Percentiles rank a stretch among this genome's conserved stretches.
Evolutionary conservation across 2,797 vertebrate genomes (phyloP).

Genomic region (Sphenodon punctatus): DNA sequence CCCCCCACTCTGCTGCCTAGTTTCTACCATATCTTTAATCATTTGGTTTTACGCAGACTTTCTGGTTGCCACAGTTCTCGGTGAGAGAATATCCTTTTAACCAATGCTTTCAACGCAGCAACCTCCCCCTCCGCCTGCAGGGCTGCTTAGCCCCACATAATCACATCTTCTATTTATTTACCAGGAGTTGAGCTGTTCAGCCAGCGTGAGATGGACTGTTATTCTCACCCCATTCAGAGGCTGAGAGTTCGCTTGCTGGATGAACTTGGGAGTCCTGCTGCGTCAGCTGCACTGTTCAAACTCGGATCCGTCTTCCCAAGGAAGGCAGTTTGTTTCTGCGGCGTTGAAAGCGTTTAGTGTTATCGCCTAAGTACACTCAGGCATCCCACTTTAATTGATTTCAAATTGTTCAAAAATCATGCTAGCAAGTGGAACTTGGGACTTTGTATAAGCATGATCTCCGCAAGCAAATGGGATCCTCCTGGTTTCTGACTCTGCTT

Average conservation of each 20-base stretch:
- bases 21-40: no score
- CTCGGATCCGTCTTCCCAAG: not conserved
- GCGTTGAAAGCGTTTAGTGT: not conserved
- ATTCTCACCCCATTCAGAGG: not conserved
- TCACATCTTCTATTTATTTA: not conserved
- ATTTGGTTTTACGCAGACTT: no score
- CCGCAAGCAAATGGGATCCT: not conserved
- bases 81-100: slow-evolving; percentile 6
- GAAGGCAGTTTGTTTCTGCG: not conserved
- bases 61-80: no score
- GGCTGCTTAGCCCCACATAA: not conserved
- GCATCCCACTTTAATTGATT: not conserved
- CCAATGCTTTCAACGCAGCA: not conserved
- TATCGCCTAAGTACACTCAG: not conserved
- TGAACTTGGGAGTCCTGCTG: not conserved
- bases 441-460: not conserved
- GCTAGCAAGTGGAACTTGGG: not conserved
- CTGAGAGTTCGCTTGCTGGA: not conserved
- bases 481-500: not conserved
- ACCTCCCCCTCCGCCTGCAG: not conserved
- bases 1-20: no score
- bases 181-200: not conserved
- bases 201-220: not conserved
- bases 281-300: not conserved
- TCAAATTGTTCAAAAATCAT: not conserved